Evolutionary conservation across 2,113 vertebrate genomes (phyloP).

Genomic region (Sialia sialis): DNA sequence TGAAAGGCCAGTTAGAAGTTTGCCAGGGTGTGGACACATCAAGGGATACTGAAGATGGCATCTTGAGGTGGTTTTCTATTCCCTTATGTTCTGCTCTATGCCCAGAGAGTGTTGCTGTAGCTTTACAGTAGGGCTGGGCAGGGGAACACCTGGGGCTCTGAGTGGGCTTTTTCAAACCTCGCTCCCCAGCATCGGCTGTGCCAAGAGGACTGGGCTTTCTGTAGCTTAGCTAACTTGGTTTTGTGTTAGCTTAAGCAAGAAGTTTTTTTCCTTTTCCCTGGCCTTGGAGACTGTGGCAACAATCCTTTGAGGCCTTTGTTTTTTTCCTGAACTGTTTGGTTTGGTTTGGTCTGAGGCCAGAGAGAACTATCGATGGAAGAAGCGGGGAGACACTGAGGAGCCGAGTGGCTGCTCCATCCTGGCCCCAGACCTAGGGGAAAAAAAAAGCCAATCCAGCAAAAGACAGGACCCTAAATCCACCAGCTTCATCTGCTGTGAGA

Average conservation of each 20-base stretch:
- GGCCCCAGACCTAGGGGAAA: rapidly evolving
- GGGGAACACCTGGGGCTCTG: not conserved
- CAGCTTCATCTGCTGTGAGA: not conserved
- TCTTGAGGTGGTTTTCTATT: not conserved
- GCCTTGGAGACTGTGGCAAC: not conserved
- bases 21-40: not conserved
- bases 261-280: not conserved
- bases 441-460: rapidly evolving
- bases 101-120: not conserved
- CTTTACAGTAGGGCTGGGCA: rapidly evolving
- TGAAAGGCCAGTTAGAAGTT: too few species aligned
- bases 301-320: not conserved
- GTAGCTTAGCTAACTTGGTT: not conserved
- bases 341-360: not conserved
- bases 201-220: rapidly evolving
- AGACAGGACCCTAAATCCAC: not conserved
- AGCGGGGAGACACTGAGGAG: rapidly evolving
- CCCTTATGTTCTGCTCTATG: not conserved
- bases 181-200: rapidly evolving
- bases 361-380: rapidly evolving
- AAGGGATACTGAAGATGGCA: too few species aligned
- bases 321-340: too few species aligned
- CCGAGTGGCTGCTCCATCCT: rapidly evolving
- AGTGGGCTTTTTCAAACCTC: rapidly evolving
- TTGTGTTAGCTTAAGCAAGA: not conserved